A percentile compares a stretch with the other conserved stretches of the same genome.
These are phyloP conservation scores for Lepidonotus clava DNA, from an alignment of 2,888 invertebrate genomes.

Conservation along the genomic window DNA sequence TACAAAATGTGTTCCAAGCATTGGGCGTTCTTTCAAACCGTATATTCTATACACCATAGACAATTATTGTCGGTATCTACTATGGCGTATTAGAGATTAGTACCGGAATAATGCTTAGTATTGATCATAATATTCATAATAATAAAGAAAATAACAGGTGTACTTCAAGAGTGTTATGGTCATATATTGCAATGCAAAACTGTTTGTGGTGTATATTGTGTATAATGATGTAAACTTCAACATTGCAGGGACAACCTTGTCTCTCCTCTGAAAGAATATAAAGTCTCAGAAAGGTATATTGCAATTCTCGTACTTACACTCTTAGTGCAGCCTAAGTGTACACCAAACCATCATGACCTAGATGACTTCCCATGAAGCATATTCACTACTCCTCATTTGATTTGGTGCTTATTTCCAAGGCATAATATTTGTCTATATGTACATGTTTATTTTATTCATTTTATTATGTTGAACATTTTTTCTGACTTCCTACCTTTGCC, in stretches of 20 bases:
- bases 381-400: constrained; percentile 9
- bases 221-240: not conserved
- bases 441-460: not conserved
- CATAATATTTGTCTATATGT: constrained; percentile 26
- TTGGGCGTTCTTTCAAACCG: not conserved
- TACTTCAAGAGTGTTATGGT: constrained; percentile 16
- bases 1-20: not conserved
- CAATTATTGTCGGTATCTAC: constrained; percentile 27
- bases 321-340: not conserved
- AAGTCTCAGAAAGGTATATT: not conserved
- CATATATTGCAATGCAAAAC: constrained; percentile 40
- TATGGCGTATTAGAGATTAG: constrained; percentile 28
- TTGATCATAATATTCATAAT: not conserved
- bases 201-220: not conserved
- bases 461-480: not conserved
- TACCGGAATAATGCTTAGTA: not conserved
- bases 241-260: constrained; percentile 1
- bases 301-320: constrained; percentile 15
- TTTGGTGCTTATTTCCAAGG: constrained; percentile 41
- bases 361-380: constrained; percentile 20
- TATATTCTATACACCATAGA: not conserved
- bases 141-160: not conserved
- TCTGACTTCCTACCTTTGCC: constrained; percentile 1
- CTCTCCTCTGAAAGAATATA: not conserved
- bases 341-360: constrained; percentile 2